Evolutionary conservation across 2,888 invertebrate genomes (phyloP).

Genomic region (Liopterus haemorrhoidalis): DNA sequence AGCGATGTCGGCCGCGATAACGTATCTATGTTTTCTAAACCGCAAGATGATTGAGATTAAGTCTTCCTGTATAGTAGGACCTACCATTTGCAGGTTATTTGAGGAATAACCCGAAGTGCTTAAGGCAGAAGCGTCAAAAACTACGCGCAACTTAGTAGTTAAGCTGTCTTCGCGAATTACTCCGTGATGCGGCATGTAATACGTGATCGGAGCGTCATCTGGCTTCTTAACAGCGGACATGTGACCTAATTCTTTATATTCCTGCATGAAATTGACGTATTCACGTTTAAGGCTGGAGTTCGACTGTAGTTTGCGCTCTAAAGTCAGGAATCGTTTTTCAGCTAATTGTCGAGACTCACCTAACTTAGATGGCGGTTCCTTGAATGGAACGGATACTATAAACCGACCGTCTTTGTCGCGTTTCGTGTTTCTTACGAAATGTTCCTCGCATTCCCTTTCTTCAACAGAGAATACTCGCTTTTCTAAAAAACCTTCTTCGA

Average conservation of each 20-base stretch:
- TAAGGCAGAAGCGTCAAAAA: conserved; percentile 34
- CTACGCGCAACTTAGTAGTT: conserved; percentile 35
- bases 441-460: too few species aligned
- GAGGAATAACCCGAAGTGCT: conserved; percentile 33
- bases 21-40: conserved; percentile 32
- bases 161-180: conserved; percentile 34
- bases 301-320: too few species aligned
- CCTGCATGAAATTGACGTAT: too few species aligned
- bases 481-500: too few species aligned
- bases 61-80: conserved; percentile 36
- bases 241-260: conserved; percentile 25
- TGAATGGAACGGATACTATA: too few species aligned
- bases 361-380: too few species aligned
- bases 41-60: conserved; percentile 33
- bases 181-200: conserved; percentile 39
- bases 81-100: conserved; percentile 36
- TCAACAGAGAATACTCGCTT: too few species aligned
- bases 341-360: too few species aligned
- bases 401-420: too few species aligned
- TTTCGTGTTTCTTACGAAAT: too few species aligned
- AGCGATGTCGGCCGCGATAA: conserved; percentile 37
- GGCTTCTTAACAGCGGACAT: conserved; percentile 17
- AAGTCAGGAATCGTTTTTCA: too few species aligned
- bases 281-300: too few species aligned
- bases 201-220: conserved; percentile 21